These are phyloP conservation scores for Cheumatopsyche charites DNA, from an alignment of 1,140 invertebrate species.

Conservation along the genomic window DNA sequence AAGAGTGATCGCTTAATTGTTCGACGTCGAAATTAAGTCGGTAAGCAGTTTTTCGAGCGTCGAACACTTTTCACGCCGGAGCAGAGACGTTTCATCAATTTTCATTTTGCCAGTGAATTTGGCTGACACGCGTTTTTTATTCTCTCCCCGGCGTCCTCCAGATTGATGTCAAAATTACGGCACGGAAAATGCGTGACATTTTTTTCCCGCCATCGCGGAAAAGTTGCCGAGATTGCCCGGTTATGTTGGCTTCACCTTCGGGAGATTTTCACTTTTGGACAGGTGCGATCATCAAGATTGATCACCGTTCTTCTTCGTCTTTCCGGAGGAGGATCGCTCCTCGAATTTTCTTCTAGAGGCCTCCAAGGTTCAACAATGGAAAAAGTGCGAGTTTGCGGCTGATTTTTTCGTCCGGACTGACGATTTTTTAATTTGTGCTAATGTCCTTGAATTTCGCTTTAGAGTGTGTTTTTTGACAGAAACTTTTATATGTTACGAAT, in stretches of 20 bases:
- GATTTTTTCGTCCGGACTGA: too few relatives aligned
- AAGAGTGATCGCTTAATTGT: slow-evolving; percentile 20
- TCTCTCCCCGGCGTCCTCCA: not conserved
- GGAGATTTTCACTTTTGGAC: slow-evolving; percentile 35
- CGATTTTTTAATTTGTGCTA: too few relatives aligned
- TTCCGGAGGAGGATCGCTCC: too few relatives aligned
- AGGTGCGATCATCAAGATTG: slow-evolving; percentile 38
- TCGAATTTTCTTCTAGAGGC: too few relatives aligned
- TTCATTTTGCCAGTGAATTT: slow-evolving; percentile 32
- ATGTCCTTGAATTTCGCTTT: too few relatives aligned
- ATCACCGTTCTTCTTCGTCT: not conserved
- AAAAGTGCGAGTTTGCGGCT: too few relatives aligned
- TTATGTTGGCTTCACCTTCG: slow-evolving; percentile 29
- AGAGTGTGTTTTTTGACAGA: too few relatives aligned
- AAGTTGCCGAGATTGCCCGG: slow-evolving; percentile 30
- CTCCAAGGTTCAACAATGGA: too few relatives aligned
- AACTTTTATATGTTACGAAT: too few relatives aligned
- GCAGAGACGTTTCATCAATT: slow-evolving; percentile 32
- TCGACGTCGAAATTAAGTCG: slow-evolving; percentile 12
- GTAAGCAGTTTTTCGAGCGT: slow-evolving; percentile 25
- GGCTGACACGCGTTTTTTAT: slow-evolving; percentile 18
- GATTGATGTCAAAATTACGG: slow-evolving; percentile 37
- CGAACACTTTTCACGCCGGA: slow-evolving; percentile 19
- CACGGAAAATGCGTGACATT: slow-evolving; percentile 34
- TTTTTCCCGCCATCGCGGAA: slow-evolving; percentile 22